Evolutionary conservation across 1,140 invertebrate species (phyloP).

Genomic region (Cydia strobilella): DNA sequence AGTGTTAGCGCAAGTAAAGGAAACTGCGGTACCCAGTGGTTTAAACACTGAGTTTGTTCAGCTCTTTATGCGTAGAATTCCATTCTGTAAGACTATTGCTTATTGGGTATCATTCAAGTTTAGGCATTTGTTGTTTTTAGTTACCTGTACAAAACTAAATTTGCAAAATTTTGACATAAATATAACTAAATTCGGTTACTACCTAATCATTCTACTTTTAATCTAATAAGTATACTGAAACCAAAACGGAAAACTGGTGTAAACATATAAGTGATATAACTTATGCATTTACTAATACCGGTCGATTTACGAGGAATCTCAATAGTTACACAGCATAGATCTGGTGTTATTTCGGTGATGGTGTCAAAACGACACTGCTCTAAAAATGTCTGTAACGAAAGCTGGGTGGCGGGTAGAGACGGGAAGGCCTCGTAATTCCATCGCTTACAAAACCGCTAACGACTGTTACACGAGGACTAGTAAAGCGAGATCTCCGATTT

Average conservation of each 20-base stretch:
- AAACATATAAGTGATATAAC: slow-evolving; percentile 33
- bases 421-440: background rate
- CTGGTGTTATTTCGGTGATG: slow-evolving; percentile 74
- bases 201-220: too few species aligned
- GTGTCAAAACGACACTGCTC: slow-evolving; percentile 77
- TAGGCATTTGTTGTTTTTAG: too few species aligned
- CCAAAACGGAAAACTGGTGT: background rate
- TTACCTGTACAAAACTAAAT: too few species aligned
- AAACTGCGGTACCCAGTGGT: background rate
- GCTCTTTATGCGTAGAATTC: background rate
- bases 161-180: too few species aligned
- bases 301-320: slow-evolving; percentile 54
- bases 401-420: slow-evolving; percentile 36
- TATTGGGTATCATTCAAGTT: too few species aligned
- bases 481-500: background rate
- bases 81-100: too few species aligned
- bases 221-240: background rate
- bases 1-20: background rate
- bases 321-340: slow-evolving; percentile 51
- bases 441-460: background rate
- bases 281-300: slow-evolving; percentile 36
- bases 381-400: slow-evolving; percentile 70
- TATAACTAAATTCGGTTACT: too few species aligned
- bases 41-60: background rate
- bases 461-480: background rate